These are phyloP conservation scores for Campylorhamphus procurvoides DNA, from an alignment of 2,113 vertebrate genomes.

Conservation along the genomic window DNA sequence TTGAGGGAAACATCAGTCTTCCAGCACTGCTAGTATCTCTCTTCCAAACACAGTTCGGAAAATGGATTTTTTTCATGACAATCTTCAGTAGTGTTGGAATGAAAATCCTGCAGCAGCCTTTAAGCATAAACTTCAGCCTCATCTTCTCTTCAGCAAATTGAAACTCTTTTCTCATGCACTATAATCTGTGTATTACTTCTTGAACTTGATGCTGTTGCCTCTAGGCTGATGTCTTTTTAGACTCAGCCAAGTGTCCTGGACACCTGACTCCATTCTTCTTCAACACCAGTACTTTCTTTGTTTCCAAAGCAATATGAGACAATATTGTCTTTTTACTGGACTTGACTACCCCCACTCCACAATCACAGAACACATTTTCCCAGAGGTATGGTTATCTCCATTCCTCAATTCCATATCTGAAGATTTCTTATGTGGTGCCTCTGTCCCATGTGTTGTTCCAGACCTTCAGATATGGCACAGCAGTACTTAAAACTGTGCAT, in stretches of 20 bases:
- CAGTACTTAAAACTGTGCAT: not conserved
- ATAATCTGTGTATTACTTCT: not conserved
- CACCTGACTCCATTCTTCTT: not conserved
- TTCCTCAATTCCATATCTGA: not conserved
- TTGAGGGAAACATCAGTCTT: constrained; percentile 67
- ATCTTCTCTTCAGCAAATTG: not conserved
- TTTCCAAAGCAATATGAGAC: not conserved
- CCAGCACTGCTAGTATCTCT: constrained; percentile 41
- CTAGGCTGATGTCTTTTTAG: not conserved
- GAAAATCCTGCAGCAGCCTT: constrained; percentile 35
- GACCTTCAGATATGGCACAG: not conserved
- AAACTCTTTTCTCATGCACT: not conserved
- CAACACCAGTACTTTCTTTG: not conserved
- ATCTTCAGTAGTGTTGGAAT: not conserved
- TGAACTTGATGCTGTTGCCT: not conserved
- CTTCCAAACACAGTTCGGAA: constrained; percentile 35
- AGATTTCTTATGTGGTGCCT: not conserved
- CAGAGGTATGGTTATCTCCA: not conserved
- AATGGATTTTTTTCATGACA: constrained; percentile 51
- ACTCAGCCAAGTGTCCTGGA: not conserved
- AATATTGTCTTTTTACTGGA: not conserved
- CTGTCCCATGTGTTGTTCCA: not conserved
- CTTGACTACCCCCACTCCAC: not conserved
- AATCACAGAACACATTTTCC: not conserved
- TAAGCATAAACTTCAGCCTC: constrained; percentile 30